Evolutionary conservation across 2,888 invertebrate genomes (phyloP).

Genomic region (Platycheirus rosarum): DNA sequence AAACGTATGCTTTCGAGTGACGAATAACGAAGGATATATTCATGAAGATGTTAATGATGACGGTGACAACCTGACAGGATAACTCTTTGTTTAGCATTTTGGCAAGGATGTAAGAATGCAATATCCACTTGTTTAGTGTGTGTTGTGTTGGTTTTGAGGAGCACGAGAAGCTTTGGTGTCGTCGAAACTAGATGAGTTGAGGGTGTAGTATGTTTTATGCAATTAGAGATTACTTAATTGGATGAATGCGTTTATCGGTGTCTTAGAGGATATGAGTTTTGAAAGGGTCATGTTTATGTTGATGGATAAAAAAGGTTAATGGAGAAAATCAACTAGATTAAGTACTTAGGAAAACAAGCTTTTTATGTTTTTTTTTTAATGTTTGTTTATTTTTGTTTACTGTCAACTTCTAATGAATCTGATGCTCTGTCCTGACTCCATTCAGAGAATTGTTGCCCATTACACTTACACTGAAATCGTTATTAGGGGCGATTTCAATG

Average conservation of each 20-base stretch:
- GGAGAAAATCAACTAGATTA: not conserved
- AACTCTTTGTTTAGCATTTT: slow-evolving; percentile 48
- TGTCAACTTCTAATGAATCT: no score
- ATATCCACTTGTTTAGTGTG: not conserved
- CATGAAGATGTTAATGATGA: slow-evolving; percentile 70
- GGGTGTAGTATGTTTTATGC: slow-evolving; percentile 31
- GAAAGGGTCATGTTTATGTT: slow-evolving; percentile 8
- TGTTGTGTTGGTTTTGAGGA: not conserved
- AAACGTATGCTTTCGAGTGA: slow-evolving; percentile 48
- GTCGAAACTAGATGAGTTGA: slow-evolving; percentile 36
- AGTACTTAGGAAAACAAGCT: no score
- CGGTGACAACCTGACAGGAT: slow-evolving; percentile 44
- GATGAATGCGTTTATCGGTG: slow-evolving; percentile 52
- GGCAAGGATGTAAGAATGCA: slow-evolving; percentile 17
- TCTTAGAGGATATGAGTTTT: slow-evolving; percentile 13
- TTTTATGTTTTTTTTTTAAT: no score
- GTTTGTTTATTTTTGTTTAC: no score
- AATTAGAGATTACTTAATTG: slow-evolving; percentile 65
- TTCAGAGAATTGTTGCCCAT: no score
- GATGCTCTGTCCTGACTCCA: no score
- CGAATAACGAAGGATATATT: slow-evolving; percentile 67
- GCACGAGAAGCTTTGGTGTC: slow-evolving; percentile 38
- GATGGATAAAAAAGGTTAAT: not conserved
- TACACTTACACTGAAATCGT: no score
- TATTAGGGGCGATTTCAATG: no score